Percentiles rank a stretch among this genome's conserved stretches.
Conservation (phyloP, 1,140 invertebrate species). For the Trichoplusia ni region DNA sequence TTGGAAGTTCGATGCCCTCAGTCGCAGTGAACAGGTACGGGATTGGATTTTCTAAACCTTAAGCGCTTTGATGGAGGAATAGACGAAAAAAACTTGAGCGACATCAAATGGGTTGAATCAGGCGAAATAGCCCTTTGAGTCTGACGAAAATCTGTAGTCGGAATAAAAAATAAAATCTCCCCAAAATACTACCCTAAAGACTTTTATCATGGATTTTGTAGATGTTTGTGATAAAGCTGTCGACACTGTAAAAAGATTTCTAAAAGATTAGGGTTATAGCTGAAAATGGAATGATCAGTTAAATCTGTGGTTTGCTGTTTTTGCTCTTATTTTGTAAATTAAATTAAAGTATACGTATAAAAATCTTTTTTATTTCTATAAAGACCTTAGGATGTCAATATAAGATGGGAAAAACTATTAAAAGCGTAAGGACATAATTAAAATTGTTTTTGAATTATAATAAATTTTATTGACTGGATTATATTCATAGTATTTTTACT, state of each 20-base stretch:
- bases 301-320: too few relatives aligned
- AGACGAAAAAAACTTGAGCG: conserved; percentile 8
- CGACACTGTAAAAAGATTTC: neutral
- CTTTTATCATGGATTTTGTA: neutral
- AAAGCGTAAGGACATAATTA: too few relatives aligned
- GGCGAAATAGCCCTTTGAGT: conserved; percentile 7
- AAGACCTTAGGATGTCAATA: too few relatives aligned
- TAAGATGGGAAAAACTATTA: too few relatives aligned
- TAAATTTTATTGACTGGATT: too few relatives aligned
- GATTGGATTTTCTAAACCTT: conserved; percentile 1
- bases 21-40: neutral
- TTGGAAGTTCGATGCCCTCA: neutral
- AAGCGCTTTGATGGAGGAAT: neutral
- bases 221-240: neutral
- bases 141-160: neutral
- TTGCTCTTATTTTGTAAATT: too few relatives aligned
- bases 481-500: too few relatives aligned
- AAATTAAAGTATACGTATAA: too few relatives aligned
- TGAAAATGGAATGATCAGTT: too few relatives aligned
- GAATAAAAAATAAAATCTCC: neutral
- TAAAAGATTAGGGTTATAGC: too few relatives aligned
- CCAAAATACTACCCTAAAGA: conserved; percentile 2
- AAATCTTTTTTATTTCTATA: too few relatives aligned
- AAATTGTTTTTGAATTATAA: too few relatives aligned
- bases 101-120: conserved; percentile 1